Evolutionary conservation across 2,113 vertebrate genomes (phyloP), one percentile per base, ranked within the genome.

Genomic region (Barbus barbus): DNA sequence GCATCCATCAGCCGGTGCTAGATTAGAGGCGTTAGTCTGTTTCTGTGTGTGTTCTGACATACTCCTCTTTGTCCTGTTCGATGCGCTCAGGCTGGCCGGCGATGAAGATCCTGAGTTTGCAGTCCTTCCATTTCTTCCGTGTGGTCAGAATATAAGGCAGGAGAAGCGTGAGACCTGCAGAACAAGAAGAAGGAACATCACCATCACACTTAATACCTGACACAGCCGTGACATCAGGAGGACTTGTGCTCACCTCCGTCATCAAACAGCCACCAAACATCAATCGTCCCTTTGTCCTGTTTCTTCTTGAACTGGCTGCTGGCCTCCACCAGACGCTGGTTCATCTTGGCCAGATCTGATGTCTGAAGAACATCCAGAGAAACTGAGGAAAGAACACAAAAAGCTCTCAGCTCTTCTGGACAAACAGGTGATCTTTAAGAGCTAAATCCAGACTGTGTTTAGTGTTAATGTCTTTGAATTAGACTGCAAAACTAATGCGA

Each of bases 241-340:
- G n/a, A n/a, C n/a, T n/a, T n/a, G n/a, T n/a, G n/a, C n/a, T n/a
- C 95, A 99, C 98, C 98, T 95, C 98, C 98, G 13, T 99, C 98
- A 84, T 99, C 98, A 86, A 99, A 99, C 87, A 99, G 90, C 98
- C 98, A 99, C 98, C 98, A 99, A 46, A 98, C 96, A 88, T 99
- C 98, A 83, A 98, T 97, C 73, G 96, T 97, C 77, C 98, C 97
- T 93, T 98, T 98, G 60, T 94, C 95, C 93, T 98, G 97, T 83
- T 97, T 97, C 93, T 92, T 97, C 92, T 96, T 95, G 91, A 99
- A 99, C 87, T 96, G 97, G 89, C 90, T 86, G 71, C 97, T 98
- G 86, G 96, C 95, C 92, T 97, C 96, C 85, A 96, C 77, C 86
- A 99, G 92, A 87, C 88, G 96, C 92, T 97, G 97, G 91, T 98